phyloP scores from a whole-genome alignment of 1,140 invertebrate genomes.

The Trachymyrmex cornetzi region DNA sequence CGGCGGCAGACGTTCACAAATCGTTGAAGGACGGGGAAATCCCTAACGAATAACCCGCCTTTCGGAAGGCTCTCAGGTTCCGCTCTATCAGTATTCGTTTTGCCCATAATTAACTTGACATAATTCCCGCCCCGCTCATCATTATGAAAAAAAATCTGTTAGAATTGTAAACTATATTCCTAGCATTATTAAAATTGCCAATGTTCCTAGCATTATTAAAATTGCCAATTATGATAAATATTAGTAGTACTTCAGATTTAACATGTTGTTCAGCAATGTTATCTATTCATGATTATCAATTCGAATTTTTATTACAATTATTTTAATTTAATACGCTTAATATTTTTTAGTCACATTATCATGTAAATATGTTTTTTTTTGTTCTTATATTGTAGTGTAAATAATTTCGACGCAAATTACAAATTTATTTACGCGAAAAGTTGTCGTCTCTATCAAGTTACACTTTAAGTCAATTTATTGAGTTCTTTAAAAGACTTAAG shows the following conservation, averaged over 20 bases:
- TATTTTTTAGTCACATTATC: not conserved
- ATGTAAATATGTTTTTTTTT: not conserved
- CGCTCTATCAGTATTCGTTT: constrained; percentile 26
- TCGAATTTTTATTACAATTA: not conserved
- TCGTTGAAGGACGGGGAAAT: constrained; percentile 79
- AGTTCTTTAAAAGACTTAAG: not conserved
- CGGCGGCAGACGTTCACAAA: constrained; percentile 69
- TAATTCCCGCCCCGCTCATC: not conserved
- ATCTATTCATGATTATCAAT: not conserved
- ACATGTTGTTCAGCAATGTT: not conserved
- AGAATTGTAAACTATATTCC: not conserved
- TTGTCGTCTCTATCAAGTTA: not conserved
- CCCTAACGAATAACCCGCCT: constrained; percentile 60
- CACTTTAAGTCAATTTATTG: not conserved
- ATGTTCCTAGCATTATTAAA: not conserved
- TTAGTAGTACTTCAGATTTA: not conserved
- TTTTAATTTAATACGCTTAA: not conserved
- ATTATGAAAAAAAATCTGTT: not conserved
- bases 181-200: not conserved
- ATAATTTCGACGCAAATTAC: not conserved
- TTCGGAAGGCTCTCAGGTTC: constrained; percentile 39
- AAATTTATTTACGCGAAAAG: not conserved
- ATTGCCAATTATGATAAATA: not conserved
- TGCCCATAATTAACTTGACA: constrained; percentile 35
- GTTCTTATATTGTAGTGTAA: not conserved